These are phyloP conservation scores for Chlamydotis undulata DNA, from an alignment of 2,113 vertebrate genomes.

Conservation along the genomic window DNA sequence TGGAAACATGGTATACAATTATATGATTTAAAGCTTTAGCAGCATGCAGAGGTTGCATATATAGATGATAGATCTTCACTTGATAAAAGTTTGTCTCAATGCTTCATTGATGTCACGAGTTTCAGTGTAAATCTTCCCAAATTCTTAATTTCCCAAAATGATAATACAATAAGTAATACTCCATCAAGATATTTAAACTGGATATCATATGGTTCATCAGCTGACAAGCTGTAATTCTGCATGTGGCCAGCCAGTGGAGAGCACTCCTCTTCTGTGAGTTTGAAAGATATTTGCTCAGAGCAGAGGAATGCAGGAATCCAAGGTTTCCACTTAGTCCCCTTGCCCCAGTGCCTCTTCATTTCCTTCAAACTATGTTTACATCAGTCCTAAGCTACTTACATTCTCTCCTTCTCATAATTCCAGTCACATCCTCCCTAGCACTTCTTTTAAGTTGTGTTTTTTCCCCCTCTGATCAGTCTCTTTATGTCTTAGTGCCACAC, in stretches of 20 bases:
- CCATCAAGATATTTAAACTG: neutral
- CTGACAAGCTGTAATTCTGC: neutral
- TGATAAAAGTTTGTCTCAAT: neutral
- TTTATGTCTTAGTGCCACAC: neutral
- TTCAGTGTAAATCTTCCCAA: neutral
- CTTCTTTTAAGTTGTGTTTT: neutral
- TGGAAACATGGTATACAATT: neutral
- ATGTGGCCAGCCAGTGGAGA: neutral
- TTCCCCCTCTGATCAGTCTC: neutral
- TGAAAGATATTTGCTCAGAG: neutral
- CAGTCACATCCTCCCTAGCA: neutral
- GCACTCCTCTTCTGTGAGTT: neutral
- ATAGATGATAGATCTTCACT: neutral
- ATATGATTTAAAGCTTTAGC: neutral
- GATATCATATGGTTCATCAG: neutral
- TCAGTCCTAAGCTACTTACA: neutral
- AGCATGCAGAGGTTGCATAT: neutral
- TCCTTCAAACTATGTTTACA: neutral
- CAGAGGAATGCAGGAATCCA: neutral
- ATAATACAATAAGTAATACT: neutral
- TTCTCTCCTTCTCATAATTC: neutral
- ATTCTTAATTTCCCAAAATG: neutral
- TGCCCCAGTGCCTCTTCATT: neutral
- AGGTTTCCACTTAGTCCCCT: neutral
- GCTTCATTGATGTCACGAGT: neutral